Evolutionary conservation across 2,113 vertebrate species (phyloP).

Genomic region (Sapajus apella): DNA sequence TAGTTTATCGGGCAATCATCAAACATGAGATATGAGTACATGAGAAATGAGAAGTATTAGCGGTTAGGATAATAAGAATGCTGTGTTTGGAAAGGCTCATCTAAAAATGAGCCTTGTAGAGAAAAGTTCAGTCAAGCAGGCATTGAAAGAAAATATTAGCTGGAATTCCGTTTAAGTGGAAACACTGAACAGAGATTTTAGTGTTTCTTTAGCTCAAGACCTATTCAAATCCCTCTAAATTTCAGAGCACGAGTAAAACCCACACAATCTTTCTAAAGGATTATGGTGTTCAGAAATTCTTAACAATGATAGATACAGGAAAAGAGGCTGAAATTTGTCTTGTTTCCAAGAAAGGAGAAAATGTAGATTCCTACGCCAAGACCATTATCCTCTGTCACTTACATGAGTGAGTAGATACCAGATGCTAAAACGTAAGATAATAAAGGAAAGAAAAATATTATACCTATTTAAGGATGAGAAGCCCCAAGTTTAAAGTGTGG

Average conservation of each 20-base stretch:
- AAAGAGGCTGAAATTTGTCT: background rate
- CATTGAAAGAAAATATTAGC: background rate
- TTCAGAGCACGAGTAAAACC: background rate
- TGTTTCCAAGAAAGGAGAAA: background rate
- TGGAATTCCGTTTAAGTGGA: background rate
- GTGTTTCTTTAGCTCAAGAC: background rate
- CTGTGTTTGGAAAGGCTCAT: background rate
- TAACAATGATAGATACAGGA: background rate
- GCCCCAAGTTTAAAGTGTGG: background rate
- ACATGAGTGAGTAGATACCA: background rate
- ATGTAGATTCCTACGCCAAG: background rate
- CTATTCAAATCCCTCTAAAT: background rate
- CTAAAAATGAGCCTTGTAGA: background rate
- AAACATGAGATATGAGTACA: background rate
- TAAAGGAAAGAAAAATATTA: background rate
- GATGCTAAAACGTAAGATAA: background rate
- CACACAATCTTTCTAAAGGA: background rate
- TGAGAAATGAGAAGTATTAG: conserved; percentile 28
- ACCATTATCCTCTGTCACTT: background rate
- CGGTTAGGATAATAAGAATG: background rate
- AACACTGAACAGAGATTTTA: background rate
- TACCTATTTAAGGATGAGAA: background rate
- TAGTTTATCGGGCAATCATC: background rate
- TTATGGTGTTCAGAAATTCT: background rate
- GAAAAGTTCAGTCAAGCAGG: background rate